phyloP scores from a whole-genome alignment of 1,140 invertebrate genomes.

The Atta texana region DNA sequence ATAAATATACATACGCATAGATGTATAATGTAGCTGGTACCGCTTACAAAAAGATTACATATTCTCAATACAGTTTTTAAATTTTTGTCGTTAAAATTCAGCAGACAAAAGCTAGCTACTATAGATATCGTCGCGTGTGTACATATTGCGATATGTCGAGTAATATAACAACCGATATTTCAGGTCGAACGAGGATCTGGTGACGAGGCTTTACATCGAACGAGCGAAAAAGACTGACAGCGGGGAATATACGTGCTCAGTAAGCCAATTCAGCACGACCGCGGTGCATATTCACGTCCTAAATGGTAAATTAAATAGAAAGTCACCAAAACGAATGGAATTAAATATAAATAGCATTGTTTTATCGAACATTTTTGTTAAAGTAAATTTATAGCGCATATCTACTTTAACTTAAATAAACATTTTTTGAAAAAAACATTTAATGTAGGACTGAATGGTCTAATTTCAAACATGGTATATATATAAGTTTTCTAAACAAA shows the following conservation, averaged over 20 bases:
- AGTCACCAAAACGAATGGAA: background rate
- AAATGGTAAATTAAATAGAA: constrained; percentile 80
- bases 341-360: constrained; percentile 2
- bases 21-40: background rate
- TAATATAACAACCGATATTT: constrained; percentile 63
- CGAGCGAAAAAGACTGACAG: constrained; percentile 83
- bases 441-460: background rate
- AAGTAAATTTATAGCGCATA: no score
- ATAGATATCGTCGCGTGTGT: no score
- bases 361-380: background rate
- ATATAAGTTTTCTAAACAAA: no score
- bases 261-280: constrained; percentile 83
- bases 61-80: background rate
- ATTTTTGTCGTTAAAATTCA: constrained; percentile 21
- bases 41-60: background rate
- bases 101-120: background rate
- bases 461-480: background rate
- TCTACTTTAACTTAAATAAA: background rate
- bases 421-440: background rate
- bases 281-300: constrained; percentile 84
- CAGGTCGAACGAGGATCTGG: constrained; percentile 82
- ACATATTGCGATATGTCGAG: no score
- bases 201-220: constrained; percentile 81
- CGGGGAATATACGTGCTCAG: constrained; percentile 83
- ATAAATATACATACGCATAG: background rate